These are phyloP conservation scores for Thermophis baileyi DNA, from an alignment of 2,113 vertebrate genomes.

Conservation along the genomic window DNA sequence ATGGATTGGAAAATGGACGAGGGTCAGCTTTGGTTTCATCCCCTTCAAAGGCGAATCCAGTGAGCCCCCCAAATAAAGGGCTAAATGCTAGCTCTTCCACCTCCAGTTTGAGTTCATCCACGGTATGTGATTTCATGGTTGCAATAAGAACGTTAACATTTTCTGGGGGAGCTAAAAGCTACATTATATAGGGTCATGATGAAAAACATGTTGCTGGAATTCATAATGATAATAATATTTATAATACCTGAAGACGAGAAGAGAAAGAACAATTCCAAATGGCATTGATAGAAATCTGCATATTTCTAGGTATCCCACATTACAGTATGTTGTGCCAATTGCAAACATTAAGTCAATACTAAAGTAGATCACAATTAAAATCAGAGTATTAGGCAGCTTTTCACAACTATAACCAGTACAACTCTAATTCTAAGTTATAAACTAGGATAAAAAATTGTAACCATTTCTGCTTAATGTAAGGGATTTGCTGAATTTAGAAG, in stretches of 20 bases:
- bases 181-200: not conserved
- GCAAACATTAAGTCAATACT: not conserved
- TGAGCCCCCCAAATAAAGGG: constrained; percentile 41
- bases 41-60: constrained; percentile 6
- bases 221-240: not conserved
- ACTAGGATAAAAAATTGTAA: not conserved
- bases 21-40: not conserved
- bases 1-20: constrained; percentile 44
- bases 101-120: constrained; percentile 81
- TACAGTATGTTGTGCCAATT: not conserved
- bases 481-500: not conserved
- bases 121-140: constrained; percentile 38
- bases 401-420: not conserved
- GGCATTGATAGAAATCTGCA: not conserved
- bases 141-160: not conserved
- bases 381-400: not conserved
- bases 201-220: not conserved
- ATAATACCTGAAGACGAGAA: not conserved
- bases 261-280: not conserved
- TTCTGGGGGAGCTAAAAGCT: rapidly evolving
- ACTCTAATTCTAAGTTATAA: not conserved
- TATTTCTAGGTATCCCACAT: not conserved
- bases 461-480: not conserved
- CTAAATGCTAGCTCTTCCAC: constrained; percentile 77
- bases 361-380: not conserved